Evolutionary conservation across 1,140 invertebrate species (phyloP).

Genomic region (Adelges cooleyi): DNA sequence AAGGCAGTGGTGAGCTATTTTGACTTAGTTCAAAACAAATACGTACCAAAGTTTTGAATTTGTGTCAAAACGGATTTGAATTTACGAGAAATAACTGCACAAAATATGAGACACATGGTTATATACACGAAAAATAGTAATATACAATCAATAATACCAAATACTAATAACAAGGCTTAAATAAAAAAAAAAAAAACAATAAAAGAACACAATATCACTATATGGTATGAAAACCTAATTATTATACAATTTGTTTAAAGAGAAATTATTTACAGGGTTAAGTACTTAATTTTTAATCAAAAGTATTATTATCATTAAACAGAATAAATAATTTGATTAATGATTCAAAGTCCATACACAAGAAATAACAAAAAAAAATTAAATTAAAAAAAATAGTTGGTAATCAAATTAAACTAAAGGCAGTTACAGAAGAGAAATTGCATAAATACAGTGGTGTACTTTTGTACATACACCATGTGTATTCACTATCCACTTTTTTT

Average conservation of each 20-base stretch:
- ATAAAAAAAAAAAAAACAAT: slow-evolving; percentile 19
- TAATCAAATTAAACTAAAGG: slow-evolving; percentile 18
- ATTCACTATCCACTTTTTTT: too few species aligned
- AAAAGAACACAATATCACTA: slow-evolving; percentile 25
- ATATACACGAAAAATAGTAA: not conserved
- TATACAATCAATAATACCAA: not conserved
- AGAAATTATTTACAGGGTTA: slow-evolving; percentile 21
- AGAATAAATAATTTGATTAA: slow-evolving; percentile 5
- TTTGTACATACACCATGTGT: too few species aligned
- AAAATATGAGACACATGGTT: not conserved
- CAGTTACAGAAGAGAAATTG: slow-evolving; percentile 8
- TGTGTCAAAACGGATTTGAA: too few species aligned
- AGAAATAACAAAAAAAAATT: slow-evolving; percentile 8
- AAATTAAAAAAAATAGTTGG: slow-evolving; percentile 1
- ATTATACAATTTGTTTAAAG: slow-evolving; percentile 2
- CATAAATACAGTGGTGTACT: too few species aligned
- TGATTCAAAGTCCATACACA: slow-evolving; percentile 1
- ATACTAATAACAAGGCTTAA: not conserved
- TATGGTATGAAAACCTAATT: slow-evolving; percentile 4
- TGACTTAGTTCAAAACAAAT: too few species aligned
- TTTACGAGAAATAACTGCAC: too few species aligned
- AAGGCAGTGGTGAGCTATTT: slow-evolving; percentile 20
- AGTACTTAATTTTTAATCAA: slow-evolving; percentile 14
- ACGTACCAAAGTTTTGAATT: too few species aligned
- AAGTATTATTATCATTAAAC: not conserved